phyloP scores from a whole-genome alignment of 2,888 invertebrate genomes.

The Alitta virens region DNA sequence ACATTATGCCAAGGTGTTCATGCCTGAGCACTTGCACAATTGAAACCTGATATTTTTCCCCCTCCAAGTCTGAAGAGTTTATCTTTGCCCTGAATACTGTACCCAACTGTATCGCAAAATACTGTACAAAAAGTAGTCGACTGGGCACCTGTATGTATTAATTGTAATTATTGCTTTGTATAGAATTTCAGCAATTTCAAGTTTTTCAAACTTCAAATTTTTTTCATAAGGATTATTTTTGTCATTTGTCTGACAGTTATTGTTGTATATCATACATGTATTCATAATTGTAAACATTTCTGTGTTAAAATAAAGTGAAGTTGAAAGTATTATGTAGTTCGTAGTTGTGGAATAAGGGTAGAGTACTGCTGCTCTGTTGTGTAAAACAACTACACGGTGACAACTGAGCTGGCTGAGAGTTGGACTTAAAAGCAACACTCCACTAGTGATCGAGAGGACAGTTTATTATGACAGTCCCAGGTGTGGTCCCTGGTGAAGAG shows the following conservation, averaged over 20 bases:
- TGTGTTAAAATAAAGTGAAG: slow-evolving; percentile 26
- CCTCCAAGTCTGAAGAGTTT: no score
- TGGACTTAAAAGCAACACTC: no score
- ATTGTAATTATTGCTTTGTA: slow-evolving; percentile 25
- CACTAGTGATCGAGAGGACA: no score
- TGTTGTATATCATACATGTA: slow-evolving; percentile 30
- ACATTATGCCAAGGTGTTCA: no score
- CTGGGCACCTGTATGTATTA: slow-evolving; percentile 13
- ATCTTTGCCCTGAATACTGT: no score
- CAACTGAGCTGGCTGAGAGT: no score
- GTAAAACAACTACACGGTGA: no score
- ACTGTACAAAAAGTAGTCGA: slow-evolving; percentile 14
- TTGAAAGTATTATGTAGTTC: slow-evolving; percentile 10
- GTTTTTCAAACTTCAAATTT: slow-evolving; percentile 23
- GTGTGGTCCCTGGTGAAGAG: no score
- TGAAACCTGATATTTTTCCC: no score
- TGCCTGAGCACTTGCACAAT: no score
- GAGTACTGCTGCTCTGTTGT: background rate
- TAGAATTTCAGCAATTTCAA: slow-evolving; percentile 23
- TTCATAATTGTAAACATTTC: slow-evolving; percentile 30
- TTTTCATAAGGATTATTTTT: slow-evolving; percentile 38
- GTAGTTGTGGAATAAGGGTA: no score
- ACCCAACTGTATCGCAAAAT: background rate
- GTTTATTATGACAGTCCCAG: no score
- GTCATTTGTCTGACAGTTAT: slow-evolving; percentile 42